These are phyloP conservation scores for Chymomyza costata DNA, from an alignment of 1,140 invertebrate genomes.

Conservation along the genomic window DNA sequence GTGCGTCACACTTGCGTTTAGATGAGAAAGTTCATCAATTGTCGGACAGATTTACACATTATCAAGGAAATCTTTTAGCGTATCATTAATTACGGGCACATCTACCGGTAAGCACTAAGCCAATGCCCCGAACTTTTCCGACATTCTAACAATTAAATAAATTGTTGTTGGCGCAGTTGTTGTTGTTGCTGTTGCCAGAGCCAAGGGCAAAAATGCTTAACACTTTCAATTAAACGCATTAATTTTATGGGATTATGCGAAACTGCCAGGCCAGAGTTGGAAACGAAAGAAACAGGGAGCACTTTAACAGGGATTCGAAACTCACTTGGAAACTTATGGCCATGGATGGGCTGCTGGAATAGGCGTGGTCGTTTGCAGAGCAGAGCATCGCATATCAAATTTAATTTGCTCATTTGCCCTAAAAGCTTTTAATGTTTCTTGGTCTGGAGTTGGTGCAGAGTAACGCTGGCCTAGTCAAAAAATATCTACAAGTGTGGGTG, in stretches of 20 bases:
- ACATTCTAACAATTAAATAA: conserved; percentile 51
- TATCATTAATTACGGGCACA: too few relatives aligned
- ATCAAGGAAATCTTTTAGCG: conserved; percentile 1
- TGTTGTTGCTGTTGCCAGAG: conserved; percentile 13
- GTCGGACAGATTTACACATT: background rate
- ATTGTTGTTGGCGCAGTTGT: conserved; percentile 19
- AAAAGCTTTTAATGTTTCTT: conserved; percentile 69
- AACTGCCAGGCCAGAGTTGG: conserved; percentile 10
- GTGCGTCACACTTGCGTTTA: too few relatives aligned
- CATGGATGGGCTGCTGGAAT: background rate
- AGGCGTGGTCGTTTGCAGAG: background rate
- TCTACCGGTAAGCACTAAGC: too few relatives aligned
- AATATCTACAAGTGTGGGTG: too few relatives aligned
- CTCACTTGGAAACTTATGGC: background rate
- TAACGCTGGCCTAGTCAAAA: too few relatives aligned
- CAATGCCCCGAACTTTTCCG: too few relatives aligned
- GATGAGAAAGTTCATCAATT: too few relatives aligned
- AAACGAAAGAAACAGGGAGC: background rate
- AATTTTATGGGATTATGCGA: conserved; percentile 65
- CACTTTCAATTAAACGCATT: conserved; percentile 72
- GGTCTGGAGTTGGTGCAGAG: conserved; percentile 11
- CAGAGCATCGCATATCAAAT: conserved; percentile 63
- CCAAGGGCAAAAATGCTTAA: conserved; percentile 48
- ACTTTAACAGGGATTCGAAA: background rate
- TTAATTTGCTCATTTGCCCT: conserved; percentile 73